A percentile compares a stretch with the other conserved stretches of the same genome.
These are phyloP conservation scores for Pionites leucogaster DNA, from an alignment of 2,113 vertebrate genomes.

Conservation along the genomic window DNA sequence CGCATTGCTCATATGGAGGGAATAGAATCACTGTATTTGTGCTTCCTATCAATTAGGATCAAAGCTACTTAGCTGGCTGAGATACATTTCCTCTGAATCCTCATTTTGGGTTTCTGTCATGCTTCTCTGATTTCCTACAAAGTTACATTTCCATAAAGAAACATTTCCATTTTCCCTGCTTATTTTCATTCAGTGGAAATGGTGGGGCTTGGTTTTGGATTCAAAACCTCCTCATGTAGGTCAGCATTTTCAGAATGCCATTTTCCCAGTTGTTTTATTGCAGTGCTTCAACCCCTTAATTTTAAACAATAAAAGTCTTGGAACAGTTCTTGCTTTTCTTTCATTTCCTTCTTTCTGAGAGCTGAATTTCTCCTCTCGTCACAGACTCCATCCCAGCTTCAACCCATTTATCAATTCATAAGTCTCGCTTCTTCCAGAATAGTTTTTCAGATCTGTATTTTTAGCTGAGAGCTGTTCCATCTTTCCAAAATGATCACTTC, in stretches of 20 bases:
- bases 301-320: conserved; percentile 51
- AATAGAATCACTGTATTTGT: not conserved
- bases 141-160: conserved; percentile 47
- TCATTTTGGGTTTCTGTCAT: conserved; percentile 34
- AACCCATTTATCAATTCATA: conserved; percentile 62
- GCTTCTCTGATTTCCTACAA: conserved; percentile 45
- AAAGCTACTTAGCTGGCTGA: conserved; percentile 11
- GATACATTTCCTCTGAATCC: conserved; percentile 13
- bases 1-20: not conserved
- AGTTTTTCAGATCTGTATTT: conserved; percentile 61
- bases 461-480: conserved; percentile 63
- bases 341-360: conserved; percentile 38
- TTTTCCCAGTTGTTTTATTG: conserved; percentile 1
- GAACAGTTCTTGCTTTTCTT: conserved; percentile 7
- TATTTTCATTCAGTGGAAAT: conserved; percentile 28
- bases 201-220: conserved; percentile 10
- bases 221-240: conserved; percentile 52
- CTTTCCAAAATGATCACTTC: conserved; percentile 69
- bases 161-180: conserved; percentile 27
- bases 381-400: conserved; percentile 27
- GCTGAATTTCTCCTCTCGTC: conserved; percentile 47
- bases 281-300: conserved; percentile 31
- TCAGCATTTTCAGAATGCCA: conserved; percentile 54
- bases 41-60: conserved; percentile 41
- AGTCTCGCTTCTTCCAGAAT: conserved; percentile 50